phyloP scores from a whole-genome alignment of 2,888 invertebrate genomes.

The Cheilosia vulpina region DNA sequence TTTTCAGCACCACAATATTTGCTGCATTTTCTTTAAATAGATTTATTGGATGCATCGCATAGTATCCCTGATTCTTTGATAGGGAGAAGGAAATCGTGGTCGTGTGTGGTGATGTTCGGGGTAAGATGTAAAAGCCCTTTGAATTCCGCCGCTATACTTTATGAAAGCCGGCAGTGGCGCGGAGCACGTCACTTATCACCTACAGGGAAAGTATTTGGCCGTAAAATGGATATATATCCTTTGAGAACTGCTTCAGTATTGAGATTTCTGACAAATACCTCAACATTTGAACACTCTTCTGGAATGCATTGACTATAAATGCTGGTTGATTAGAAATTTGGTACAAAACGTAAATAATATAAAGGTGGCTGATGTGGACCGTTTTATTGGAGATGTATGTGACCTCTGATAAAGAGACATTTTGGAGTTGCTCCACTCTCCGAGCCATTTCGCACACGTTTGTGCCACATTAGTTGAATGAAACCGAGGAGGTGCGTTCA shows the following conservation, averaged over 20 bases:
- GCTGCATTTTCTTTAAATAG: conserved; percentile 41
- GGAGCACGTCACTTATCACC: conserved; percentile 37
- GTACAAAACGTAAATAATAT: not conserved
- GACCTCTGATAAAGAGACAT: too few species aligned
- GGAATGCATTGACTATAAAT: not conserved
- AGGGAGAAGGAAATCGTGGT: not conserved
- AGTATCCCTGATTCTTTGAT: conserved; percentile 32
- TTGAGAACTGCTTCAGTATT: not conserved
- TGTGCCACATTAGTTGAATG: too few species aligned
- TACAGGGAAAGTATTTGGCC: conserved; percentile 10
- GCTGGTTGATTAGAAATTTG: not conserved
- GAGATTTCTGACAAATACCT: not conserved
- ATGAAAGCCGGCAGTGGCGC: conserved; percentile 35
- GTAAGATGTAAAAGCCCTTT: conserved; percentile 40
- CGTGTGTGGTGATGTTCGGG: conserved; percentile 8
- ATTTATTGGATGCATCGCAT: conserved; percentile 41
- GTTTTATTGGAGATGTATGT: too few species aligned
- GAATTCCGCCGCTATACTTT: conserved; percentile 38
- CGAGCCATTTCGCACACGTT: too few species aligned
- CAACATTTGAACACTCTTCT: not conserved
- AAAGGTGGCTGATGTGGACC: not conserved
- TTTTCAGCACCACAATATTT: conserved; percentile 54
- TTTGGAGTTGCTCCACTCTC: too few species aligned
- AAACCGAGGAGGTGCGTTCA: too few species aligned
- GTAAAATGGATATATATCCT: conserved; percentile 1